Conservation (phyloP, 2,888 invertebrate genomes). For the Amorpha juglandis region DNA sequence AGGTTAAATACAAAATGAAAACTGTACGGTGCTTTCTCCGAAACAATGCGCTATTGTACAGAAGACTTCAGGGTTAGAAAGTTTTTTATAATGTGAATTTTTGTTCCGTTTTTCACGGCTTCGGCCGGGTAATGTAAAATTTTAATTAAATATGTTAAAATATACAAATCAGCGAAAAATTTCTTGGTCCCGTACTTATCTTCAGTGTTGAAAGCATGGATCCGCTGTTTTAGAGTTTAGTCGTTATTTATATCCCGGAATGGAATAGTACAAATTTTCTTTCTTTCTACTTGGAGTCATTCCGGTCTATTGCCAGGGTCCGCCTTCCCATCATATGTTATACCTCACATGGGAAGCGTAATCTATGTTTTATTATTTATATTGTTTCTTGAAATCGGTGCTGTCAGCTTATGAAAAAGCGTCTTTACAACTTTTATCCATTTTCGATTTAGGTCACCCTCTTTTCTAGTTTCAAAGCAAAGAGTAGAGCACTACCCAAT, state of each 20-base stretch:
- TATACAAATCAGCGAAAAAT: neutral
- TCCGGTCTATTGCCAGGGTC: no score
- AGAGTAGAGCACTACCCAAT: neutral
- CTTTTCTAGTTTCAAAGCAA: neutral
- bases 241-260: no score
- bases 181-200: no score
- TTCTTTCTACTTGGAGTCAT: no score
- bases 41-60: slow-evolving; percentile 17
- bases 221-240: no score
- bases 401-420: neutral
- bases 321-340: no score
- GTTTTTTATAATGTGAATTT: slow-evolving; percentile 8
- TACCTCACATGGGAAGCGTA: no score
- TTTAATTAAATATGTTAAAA: neutral
- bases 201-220: no score
- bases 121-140: neutral
- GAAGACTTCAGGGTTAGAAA: slow-evolving; percentile 4
- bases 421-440: neutral
- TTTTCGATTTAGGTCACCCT: slow-evolving; percentile 13
- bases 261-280: no score
- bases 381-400: neutral
- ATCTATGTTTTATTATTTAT: no score
- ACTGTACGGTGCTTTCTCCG: neutral
- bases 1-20: neutral
- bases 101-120: neutral